Percentiles rank a stretch among this genome's conserved stretches.
Evolutionary conservation across 2,888 invertebrate genomes (phyloP).

Genomic region (Cephalotes varians): DNA sequence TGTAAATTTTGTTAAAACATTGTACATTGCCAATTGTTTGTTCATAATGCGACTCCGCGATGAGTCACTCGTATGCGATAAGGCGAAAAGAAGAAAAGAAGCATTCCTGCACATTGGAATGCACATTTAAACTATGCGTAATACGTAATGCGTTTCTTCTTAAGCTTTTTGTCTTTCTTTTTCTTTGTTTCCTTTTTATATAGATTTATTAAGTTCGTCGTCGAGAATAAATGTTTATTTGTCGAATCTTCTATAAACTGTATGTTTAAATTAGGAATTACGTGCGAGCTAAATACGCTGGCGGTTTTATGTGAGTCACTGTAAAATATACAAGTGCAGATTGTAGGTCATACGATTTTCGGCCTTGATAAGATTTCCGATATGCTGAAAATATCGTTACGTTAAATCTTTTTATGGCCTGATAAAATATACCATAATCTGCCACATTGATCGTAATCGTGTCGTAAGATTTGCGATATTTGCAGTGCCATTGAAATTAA

Average conservation of each 20-base stretch:
- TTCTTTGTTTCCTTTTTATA: slow-evolving; percentile 27
- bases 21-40: slow-evolving; percentile 68
- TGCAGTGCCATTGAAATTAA: slow-evolving; percentile 39
- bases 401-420: slow-evolving; percentile 40
- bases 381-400: slow-evolving; percentile 4
- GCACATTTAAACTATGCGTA: slow-evolving; percentile 2
- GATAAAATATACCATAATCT: slow-evolving; percentile 7
- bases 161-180: slow-evolving; percentile 15
- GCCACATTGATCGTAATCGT: neutral
- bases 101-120: slow-evolving; percentile 5
- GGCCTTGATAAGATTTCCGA: slow-evolving; percentile 33
- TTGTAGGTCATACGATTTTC: slow-evolving; percentile 39
- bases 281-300: slow-evolving; percentile 16
- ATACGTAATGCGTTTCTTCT: slow-evolving; percentile 33
- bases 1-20: slow-evolving; percentile 77
- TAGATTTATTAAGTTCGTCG: slow-evolving; percentile 21
- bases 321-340: slow-evolving; percentile 31
- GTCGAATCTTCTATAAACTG: slow-evolving; percentile 54
- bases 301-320: slow-evolving; percentile 34
- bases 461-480: slow-evolving; percentile 16
- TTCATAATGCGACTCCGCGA: slow-evolving; percentile 39
- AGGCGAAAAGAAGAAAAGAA: neutral
- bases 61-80: slow-evolving; percentile 25
- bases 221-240: slow-evolving; percentile 51
- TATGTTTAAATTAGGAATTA: slow-evolving; percentile 53